Conservation (phyloP, 2,888 invertebrate species). For the Serripes groenlandicus region DNA sequence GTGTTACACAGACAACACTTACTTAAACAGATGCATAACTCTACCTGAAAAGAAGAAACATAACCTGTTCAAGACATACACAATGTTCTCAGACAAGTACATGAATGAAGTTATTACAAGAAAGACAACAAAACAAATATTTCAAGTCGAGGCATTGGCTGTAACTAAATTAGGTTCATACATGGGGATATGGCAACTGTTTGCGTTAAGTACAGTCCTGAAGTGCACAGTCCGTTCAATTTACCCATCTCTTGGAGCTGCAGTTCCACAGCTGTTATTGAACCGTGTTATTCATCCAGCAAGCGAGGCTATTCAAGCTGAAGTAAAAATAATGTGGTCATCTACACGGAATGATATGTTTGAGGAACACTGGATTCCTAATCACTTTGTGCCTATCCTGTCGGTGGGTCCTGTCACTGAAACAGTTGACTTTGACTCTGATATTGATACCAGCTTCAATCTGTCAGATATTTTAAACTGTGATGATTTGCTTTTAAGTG, state of each 20-base stretch:
- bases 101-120: not conserved
- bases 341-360: too few species aligned
- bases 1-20: not conserved
- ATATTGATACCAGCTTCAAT: too few species aligned
- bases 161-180: constrained; percentile 13
- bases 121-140: not conserved
- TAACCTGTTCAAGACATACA: not conserved
- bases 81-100: constrained; percentile 31
- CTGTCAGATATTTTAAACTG: too few species aligned
- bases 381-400: too few species aligned
- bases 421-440: too few species aligned
- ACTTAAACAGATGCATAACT: not conserved
- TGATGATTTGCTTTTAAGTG: too few species aligned
- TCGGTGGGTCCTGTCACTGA: too few species aligned
- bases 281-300: too few species aligned
- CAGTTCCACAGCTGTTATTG: too few species aligned
- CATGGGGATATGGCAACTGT: constrained; percentile 40
- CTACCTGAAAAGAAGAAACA: not conserved
- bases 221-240: constrained; percentile 21
- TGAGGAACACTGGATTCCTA: too few species aligned
- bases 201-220: constrained; percentile 38
- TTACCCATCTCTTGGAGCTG: constrained; percentile 38
- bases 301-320: too few species aligned
- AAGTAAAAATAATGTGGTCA: too few species aligned
- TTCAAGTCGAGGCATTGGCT: constrained; percentile 1